A percentile compares a stretch with the other conserved stretches of the same genome.
Evolutionary conservation across 2,113 vertebrate species (phyloP).

Genomic region (Cavia aperea): DNA sequence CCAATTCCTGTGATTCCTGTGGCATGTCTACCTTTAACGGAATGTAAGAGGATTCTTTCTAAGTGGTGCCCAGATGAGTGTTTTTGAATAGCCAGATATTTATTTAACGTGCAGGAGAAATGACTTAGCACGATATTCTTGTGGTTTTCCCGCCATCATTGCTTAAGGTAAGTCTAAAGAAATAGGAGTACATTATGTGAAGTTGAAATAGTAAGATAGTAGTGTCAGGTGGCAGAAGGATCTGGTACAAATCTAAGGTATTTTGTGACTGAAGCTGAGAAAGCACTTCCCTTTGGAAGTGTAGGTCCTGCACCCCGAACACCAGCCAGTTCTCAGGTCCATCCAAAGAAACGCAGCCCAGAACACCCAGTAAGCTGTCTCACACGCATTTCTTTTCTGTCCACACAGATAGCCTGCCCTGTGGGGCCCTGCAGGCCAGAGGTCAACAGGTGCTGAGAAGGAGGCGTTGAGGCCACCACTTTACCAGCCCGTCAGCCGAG

Average conservation of each 20-base stretch:
- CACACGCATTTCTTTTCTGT: neutral
- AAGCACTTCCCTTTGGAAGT: neutral
- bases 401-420: neutral
- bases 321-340: neutral
- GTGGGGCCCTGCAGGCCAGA: neutral
- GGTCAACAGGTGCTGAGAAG: neutral
- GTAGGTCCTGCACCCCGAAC: neutral
- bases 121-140: conserved; percentile 23
- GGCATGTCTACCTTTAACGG: neutral
- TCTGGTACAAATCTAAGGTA: neutral
- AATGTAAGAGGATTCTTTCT: neutral
- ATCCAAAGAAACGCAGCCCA: neutral
- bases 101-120: conserved; percentile 15
- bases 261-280: neutral
- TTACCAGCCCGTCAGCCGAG: neutral
- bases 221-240: conserved; percentile 12
- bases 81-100: conserved; percentile 47
- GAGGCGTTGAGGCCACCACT: neutral
- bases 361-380: neutral
- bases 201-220: conserved; percentile 44
- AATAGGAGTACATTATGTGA: conserved; percentile 41
- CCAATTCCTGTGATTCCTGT: neutral
- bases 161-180: conserved; percentile 43
- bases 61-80: neutral
- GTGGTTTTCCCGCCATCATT: conserved; percentile 56